Base-by-base conservation (phyloP, 2,113 vertebrate genomes). In the Corythornis madagascariensis region DNA sequence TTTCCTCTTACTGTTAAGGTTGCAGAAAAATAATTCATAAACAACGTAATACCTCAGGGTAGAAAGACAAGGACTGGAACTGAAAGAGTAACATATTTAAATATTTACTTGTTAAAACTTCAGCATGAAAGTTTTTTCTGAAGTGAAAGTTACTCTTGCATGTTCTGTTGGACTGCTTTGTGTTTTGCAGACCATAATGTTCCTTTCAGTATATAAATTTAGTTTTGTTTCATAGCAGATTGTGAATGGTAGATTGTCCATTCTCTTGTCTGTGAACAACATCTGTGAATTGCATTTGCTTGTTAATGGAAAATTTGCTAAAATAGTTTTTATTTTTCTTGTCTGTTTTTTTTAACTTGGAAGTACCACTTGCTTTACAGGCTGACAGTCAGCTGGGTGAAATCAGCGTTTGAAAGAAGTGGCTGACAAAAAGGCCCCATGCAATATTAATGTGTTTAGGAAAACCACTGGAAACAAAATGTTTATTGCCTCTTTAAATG, bases 391-490 rank as follows among this genome's bases (percentile, higher is more conserved):
- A 94, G 82, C 71, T 85, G 67, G n/a, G 78, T 91, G 43, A 91
- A 94, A 86, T 90, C 72, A 86, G 28, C 2, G 3, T 85, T 83
- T 86, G 64, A 87, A 89, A 83, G 79, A 96, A 93, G 45, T 66
- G 63, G 29, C 65, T 91, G 92, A 77, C 79, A 93, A 76, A 94
- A 86, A 65, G 83, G 47, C 55, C 38, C 70, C 95, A 78, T 91
- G 67, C 94, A 77, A 52, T 94, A 82, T 94, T 91, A 91, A 89
- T 89, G 84, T 90, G 90, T 92, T 92, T 89, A 95, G 63, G 80
- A 96, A 90, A 97, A 55, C 89, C 79, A 91, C 74, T 93, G 43
- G 29, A 95, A 95, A 94, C 81, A 88, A 79, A 96, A 93, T 94
- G 48, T 89, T 92, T 95, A 75, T 94, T 83, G 69, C 66, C 33